Percentiles rank a stretch among this genome's conserved stretches.
Conservation (phyloP, 2,888 invertebrate genomes). For the Cephus pygmeus region DNA sequence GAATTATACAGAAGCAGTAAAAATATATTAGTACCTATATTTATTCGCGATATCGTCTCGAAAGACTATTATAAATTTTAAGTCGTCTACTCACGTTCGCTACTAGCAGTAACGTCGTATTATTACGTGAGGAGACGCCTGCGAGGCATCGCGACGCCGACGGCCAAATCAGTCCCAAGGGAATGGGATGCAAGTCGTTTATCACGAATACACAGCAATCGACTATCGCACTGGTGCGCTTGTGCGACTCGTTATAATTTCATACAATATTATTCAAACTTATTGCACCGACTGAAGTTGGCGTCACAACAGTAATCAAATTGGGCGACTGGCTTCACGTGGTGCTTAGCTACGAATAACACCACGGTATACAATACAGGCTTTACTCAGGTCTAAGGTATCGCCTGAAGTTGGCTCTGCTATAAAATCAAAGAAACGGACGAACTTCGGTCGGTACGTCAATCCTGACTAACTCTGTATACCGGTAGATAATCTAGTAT, state of each 20-base stretch:
- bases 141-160: neutral
- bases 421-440: neutral
- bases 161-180: neutral
- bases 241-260: neutral
- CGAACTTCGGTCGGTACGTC: neutral
- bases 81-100: neutral
- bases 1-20: too few relatives aligned
- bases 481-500: neutral
- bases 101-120: neutral
- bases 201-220: neutral
- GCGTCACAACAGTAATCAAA: neutral
- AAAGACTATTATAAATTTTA: neutral
- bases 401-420: neutral
- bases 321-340: neutral
- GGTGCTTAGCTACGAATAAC: neutral
- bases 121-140: neutral
- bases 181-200: neutral
- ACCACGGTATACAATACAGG: neutral
- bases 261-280: neutral
- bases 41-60: neutral
- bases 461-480: neutral
- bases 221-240: neutral
- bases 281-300: neutral
- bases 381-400: neutral
- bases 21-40: neutral